Base-by-base conservation (phyloP, 2,888 invertebrate species). In the Crossocerus cetratus region DNA sequence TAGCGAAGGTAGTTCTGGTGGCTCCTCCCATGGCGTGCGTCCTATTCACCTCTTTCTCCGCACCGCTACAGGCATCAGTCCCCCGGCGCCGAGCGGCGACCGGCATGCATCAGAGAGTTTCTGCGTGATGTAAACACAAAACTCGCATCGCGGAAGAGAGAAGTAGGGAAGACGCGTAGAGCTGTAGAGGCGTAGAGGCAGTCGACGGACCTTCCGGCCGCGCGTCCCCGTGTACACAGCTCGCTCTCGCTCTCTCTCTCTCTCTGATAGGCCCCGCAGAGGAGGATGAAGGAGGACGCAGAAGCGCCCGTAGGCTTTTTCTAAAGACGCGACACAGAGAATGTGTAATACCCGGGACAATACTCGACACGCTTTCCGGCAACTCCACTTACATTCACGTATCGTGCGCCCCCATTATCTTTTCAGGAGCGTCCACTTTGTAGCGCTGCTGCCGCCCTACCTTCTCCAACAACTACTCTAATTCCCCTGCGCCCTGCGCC, bases 341-440 rank as follows among this genome's bases (percentile, higher is more conserved):
- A 83, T 82, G 77, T 66, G 78, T 83, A 82, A 82, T 82, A 81
- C 69, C 69, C 43, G 67, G 83, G 76, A 82, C 83, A 82, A 82
- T 82, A 70, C 77, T 71, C 83, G 81, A 81, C 82, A 82, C 83
- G 82, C 76, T 82, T 82, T 79, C 83, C 75, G 76, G 74, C 81
- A 71, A 79, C 81, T 77, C 72, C 73, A 65, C 83, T 81, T 71
- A 77, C 81, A 81, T 83, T 82, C 82, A 83, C 81, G 77, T 69
- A 74, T 76, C 78, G 68, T 53, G 73, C 79, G 74, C 69, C 69
- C 32, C 76, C 74, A 82, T 83, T 81, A 82, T 81, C 77, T 82
- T 81, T 82, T 82, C 81, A 82, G 69, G 59, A 77, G 77, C 81
- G 78, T 77, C 83, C 81, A 82, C 81, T 83, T 82, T 81, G 79